phyloP scores from a whole-genome alignment of 2,888 invertebrate genomes.

The Apamea sordens region DNA sequence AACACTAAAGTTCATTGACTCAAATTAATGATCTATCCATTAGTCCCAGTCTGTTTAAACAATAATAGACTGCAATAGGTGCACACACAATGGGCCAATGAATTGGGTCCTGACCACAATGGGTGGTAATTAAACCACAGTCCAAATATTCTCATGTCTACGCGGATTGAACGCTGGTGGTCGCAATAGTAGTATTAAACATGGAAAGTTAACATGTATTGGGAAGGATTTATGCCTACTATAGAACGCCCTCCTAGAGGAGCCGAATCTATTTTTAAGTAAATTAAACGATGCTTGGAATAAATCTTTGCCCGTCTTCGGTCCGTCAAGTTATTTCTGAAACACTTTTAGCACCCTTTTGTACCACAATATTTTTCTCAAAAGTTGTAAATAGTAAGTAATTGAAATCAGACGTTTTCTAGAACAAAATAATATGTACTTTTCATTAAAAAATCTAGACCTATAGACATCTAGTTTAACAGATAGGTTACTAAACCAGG shows the following conservation, averaged over 20 bases:
- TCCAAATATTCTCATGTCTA: conserved; percentile 87
- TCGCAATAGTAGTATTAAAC: conserved; percentile 81
- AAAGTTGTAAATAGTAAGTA: neutral
- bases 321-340: neutral
- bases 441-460: neutral
- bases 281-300: too few relatives aligned
- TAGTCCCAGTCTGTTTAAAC: conserved; percentile 61
- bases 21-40: conserved; percentile 57
- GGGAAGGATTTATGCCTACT: conserved; percentile 65
- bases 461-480: neutral
- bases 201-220: conserved; percentile 66
- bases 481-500: neutral
- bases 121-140: conserved; percentile 88
- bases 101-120: conserved; percentile 82
- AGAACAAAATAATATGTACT: neutral
- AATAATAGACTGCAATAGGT: conserved; percentile 64
- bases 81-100: conserved; percentile 65
- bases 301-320: neutral
- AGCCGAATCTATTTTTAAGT: neutral
- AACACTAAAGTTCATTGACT: conserved; percentile 53
- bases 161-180: conserved; percentile 86
- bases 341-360: neutral
- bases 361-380: neutral
- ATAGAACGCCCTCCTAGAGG: conserved; percentile 57
- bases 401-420: neutral